Conservation (phyloP, 2,113 vertebrate species). For the Cheilinus undulatus region DNA sequence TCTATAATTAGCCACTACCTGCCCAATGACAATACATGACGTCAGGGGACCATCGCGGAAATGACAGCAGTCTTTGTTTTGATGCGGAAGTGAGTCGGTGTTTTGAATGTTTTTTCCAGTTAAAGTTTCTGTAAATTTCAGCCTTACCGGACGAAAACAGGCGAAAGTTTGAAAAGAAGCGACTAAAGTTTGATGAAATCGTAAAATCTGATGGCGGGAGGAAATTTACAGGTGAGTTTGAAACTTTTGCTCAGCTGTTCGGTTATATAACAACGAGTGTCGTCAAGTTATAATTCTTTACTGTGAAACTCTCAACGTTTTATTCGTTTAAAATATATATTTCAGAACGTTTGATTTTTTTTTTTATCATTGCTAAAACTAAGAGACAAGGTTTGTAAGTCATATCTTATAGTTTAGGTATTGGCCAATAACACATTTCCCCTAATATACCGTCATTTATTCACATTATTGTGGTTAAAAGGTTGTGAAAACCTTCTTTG, state of each 20-base stretch:
- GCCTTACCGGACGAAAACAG: no score
- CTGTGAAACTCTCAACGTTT: background rate
- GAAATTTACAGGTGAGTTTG: conserved; percentile 80
- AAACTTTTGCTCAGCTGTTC: background rate
- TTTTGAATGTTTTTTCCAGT: no score
- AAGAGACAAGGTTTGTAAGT: no score
- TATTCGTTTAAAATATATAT: background rate
- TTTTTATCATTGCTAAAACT: no score
- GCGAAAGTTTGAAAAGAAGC: background rate
- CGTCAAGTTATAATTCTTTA: background rate
- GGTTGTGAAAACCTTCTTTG: no score
- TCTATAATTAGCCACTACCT: background rate
- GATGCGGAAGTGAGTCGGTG: conserved; percentile 68
- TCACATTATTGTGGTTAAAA: no score
- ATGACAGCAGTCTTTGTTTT: conserved; percentile 3
- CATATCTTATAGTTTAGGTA: no score
- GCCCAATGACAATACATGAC: background rate
- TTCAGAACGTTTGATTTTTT: background rate
- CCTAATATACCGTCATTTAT: no score
- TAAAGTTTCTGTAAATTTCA: no score
- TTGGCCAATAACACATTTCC: no score
- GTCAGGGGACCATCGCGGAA: conserved; percentile 75
- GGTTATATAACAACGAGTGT: conserved; percentile 6
- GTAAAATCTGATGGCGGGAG: conserved; percentile 50
- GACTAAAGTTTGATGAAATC: background rate